phyloP scores from a whole-genome alignment of 2,797 vertebrate species.

The Ptychadena robeensis region DNA sequence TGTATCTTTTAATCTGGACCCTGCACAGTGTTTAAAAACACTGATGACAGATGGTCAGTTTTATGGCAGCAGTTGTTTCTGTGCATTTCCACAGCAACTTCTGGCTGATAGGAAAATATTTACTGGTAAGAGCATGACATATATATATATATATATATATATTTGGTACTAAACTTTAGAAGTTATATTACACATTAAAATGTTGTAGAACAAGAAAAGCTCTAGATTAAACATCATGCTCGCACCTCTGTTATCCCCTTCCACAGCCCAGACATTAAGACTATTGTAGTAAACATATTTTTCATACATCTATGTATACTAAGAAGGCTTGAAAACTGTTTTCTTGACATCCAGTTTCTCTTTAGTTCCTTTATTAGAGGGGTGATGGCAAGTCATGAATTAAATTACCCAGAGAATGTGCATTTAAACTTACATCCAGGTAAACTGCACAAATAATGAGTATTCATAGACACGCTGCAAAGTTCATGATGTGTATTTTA shows the following conservation, averaged over 20 bases:
- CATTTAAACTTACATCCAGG: constrained; percentile 3
- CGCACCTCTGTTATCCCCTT: too few relatives aligned
- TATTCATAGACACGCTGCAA: not conserved
- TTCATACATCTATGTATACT: not conserved
- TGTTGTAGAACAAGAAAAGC: not conserved
- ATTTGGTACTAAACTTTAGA: too few relatives aligned
- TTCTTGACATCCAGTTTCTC: constrained; percentile 5
- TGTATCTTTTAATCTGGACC: too few relatives aligned
- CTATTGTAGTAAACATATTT: not conserved
- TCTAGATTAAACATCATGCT: not conserved
- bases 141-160: too few relatives aligned
- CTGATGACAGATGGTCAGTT: too few relatives aligned
- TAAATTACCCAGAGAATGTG: not conserved
- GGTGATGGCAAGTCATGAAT: not conserved
- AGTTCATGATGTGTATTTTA: not conserved
- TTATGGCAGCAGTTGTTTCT: too few relatives aligned
- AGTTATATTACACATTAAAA: too few relatives aligned
- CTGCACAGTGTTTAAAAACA: too few relatives aligned
- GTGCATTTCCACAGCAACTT: too few relatives aligned
- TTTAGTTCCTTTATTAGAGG: constrained; percentile 10
- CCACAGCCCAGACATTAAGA: not conserved
- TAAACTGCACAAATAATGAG: constrained; percentile 16
- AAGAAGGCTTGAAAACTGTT: constrained; percentile 2
- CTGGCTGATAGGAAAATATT: too few relatives aligned
- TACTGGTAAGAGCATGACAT: too few relatives aligned